Percentiles rank a stretch among this genome's conserved stretches.
phyloP scores from a whole-genome alignment of 2,888 invertebrate genomes.

The Steromphala cineraria region DNA sequence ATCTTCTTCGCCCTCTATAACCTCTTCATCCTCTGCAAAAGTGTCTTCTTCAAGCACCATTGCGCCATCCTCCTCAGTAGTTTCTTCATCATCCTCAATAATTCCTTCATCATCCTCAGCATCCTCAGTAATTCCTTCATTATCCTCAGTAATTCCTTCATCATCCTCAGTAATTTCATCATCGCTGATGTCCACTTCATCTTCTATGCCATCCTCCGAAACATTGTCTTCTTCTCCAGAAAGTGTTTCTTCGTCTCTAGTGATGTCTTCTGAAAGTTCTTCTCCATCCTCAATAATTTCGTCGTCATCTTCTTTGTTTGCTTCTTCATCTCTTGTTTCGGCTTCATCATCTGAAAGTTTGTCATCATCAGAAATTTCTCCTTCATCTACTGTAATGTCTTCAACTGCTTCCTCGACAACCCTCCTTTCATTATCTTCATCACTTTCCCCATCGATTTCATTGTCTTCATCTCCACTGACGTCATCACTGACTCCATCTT shows the following conservation, averaged over 20 bases:
- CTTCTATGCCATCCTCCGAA: neutral
- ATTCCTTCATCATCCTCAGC: neutral
- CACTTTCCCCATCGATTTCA: neutral
- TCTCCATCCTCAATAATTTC: neutral
- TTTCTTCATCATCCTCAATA: neutral
- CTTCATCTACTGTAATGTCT: neutral
- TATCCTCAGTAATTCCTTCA: neutral
- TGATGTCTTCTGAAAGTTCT: no score
- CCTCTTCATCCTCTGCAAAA: neutral
- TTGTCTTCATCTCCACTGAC: neutral
- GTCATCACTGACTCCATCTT: neutral
- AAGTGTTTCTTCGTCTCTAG: no score
- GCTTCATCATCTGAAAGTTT: neutral
- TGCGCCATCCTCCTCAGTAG: slow-evolving; percentile 5
- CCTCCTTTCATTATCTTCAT: neutral
- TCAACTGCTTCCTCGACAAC: neutral
- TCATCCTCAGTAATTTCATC: neutral
- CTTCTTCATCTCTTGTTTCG: neutral
- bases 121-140: neutral
- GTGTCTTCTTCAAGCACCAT: neutral
- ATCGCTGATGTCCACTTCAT: neutral
- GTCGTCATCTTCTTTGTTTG: neutral
- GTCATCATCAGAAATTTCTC: neutral
- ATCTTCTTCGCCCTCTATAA: neutral
- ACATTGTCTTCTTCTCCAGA: neutral